Evolutionary conservation across 2,888 invertebrate species (phyloP).

Genomic region (Amphipyra tragopoginis): DNA sequence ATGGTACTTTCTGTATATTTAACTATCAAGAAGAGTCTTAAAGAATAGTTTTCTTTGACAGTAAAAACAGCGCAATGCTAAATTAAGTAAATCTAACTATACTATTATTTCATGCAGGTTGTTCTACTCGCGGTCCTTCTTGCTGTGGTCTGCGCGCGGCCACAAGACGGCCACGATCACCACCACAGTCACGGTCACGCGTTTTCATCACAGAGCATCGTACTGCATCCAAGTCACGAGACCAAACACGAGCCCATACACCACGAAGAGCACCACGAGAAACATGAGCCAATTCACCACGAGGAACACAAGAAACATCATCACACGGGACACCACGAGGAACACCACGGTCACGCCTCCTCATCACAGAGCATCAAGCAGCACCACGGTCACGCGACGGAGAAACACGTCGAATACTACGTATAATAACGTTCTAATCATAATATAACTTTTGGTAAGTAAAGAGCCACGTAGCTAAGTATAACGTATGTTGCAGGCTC

Average conservation of each 20-base stretch:
- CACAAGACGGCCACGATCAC: slow-evolving; percentile 45
- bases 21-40: too few species aligned
- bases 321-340: slow-evolving; percentile 35
- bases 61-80: background rate
- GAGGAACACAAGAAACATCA: slow-evolving; percentile 33
- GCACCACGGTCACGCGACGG: slow-evolving; percentile 57
- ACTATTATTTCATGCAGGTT: slow-evolving; percentile 13
- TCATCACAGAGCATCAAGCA: slow-evolving; percentile 70
- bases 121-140: slow-evolving; percentile 21
- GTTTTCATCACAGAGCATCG: slow-evolving; percentile 69
- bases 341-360: slow-evolving; percentile 58
- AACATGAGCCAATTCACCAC: slow-evolving; percentile 58
- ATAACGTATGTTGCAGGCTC: slow-evolving; percentile 61
- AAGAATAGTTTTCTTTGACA: too few species aligned
- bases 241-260: slow-evolving; percentile 19
- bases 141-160: slow-evolving; percentile 32
- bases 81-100: background rate
- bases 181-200: slow-evolving; percentile 65
- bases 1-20: background rate
- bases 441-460: too few species aligned
- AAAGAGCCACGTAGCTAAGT: slow-evolving; percentile 7
- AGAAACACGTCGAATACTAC: slow-evolving; percentile 53
- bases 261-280: slow-evolving; percentile 2
- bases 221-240: slow-evolving; percentile 59
- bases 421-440: slow-evolving; percentile 17